Evolutionary conservation across 2,797 vertebrate genomes (phyloP), one percentile per base, ranked within the genome.

Genomic region (Myotis planiceps): DNA sequence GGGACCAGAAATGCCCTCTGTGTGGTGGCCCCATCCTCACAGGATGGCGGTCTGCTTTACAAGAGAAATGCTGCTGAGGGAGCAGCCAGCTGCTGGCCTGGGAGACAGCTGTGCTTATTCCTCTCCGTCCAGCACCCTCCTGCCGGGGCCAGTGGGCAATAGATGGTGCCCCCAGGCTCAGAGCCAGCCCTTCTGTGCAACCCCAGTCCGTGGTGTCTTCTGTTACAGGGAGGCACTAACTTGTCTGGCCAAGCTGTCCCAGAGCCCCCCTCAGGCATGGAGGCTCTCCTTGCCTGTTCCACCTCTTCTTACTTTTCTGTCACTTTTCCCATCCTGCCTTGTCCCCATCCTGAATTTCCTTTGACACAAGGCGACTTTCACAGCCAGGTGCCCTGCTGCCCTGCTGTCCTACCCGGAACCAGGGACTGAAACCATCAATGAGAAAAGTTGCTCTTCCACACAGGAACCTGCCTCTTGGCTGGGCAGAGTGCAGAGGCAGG

Each of bases 21-120:
- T 79, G 90, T 63, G 74, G 93, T 65, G 81, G 34, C 82, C 96
- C 69, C 69, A n/a, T 83, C 83, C 66, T 75, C 72, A 10, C 37
- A 10, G 9, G 68, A 95, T 79, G 96, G 86, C 39, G 53, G 29
- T 74, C 91, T 92, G 80, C 39, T 84, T 93, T 92, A 87, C 95
- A 96, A 96, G 94, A 88, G 95, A 92, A 89, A 37, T 1, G 0
- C 6, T 71, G 9, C 19, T 76, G 75, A 97, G 92, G 95, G 94
- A 97, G 92, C 92, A 93, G 94, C n/a, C 94, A 97, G 96, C 96
- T 95, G 96, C n/a, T 51, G 69, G 83, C 21, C 45, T 18, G 29
- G 45, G 58, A 88, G 83, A 69, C 87, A 88, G 85, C 71, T 60
- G 69, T 45, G 79, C 75, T 92, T 96, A 92, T 66, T 66, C 37